A percentile compares a stretch with the other conserved stretches of the same genome.
Evolutionary conservation across 2,888 invertebrate genomes (phyloP).

Genomic region (Eumerus sabulonum): DNA sequence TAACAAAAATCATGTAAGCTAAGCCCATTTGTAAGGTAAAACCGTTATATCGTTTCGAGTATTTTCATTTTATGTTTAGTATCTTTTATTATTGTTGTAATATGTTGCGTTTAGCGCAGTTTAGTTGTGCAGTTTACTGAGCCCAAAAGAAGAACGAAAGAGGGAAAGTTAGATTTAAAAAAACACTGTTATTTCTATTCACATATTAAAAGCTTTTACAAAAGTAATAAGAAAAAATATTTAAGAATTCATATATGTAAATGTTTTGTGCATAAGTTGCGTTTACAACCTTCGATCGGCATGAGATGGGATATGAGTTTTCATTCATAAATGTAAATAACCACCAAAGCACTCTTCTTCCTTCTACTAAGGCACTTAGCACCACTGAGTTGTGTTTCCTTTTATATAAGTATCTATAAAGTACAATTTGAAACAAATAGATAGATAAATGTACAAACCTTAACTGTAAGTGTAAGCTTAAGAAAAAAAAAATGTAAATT

Average conservation of each 20-base stretch:
- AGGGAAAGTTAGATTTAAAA: slow-evolving; percentile 46
- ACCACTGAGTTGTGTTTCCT: slow-evolving; percentile 61
- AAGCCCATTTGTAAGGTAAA: slow-evolving; percentile 52
- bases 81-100: slow-evolving; percentile 27
- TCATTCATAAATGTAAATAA: slow-evolving; percentile 19
- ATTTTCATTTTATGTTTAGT: slow-evolving; percentile 35
- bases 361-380: slow-evolving; percentile 53
- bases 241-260: slow-evolving; percentile 20
- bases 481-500: slow-evolving; percentile 35
- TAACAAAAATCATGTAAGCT: too few relatives aligned
- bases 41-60: slow-evolving; percentile 46
- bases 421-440: slow-evolving; percentile 37
- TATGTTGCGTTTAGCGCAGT: slow-evolving; percentile 28
- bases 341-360: slow-evolving; percentile 35
- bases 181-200: slow-evolving; percentile 5
- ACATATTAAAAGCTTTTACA: background rate
- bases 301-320: slow-evolving; percentile 32
- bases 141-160: slow-evolving; percentile 16
- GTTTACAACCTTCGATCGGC: slow-evolving; percentile 52
- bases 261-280: slow-evolving; percentile 37
- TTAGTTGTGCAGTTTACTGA: too few relatives aligned
- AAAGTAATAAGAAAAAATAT: slow-evolving; percentile 1
- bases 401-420: slow-evolving; percentile 43
- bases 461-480: slow-evolving; percentile 31
- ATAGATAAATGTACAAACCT: slow-evolving; percentile 61